Conservation (phyloP, 2,113 vertebrate genomes). For the Martes martes region DNA sequence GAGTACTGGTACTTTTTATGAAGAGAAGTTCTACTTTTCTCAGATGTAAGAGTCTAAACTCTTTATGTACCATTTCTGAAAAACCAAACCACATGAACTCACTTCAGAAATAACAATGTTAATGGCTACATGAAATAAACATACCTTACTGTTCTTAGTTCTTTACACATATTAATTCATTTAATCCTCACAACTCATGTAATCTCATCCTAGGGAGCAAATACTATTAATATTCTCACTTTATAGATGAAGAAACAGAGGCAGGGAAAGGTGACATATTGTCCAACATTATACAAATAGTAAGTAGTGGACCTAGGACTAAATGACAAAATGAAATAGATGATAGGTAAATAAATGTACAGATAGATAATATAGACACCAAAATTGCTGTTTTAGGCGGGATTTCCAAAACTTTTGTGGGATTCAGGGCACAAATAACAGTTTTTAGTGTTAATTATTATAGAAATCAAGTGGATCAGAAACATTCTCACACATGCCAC, state of each 20-base stretch:
- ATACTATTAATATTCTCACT: not conserved
- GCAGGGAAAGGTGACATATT: not conserved
- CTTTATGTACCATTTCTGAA: not conserved
- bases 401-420: not conserved
- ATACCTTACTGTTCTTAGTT: not conserved
- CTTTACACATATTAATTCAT: not conserved
- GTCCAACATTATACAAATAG: not conserved
- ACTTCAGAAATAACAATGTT: not conserved
- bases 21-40: not conserved
- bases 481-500: not conserved
- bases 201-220: not conserved
- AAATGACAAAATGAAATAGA: not conserved
- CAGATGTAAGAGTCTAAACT: constrained; percentile 5
- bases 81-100: not conserved
- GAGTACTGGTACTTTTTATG: not conserved
- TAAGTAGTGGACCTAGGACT: not conserved
- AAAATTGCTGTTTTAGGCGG: not conserved
- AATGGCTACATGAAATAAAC: not conserved
- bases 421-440: not conserved
- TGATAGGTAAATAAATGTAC: not conserved
- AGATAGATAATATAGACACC: not conserved
- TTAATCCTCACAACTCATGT: not conserved
- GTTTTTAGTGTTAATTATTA: not conserved
- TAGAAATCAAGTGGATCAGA: not conserved
- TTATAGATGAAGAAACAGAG: not conserved